These are phyloP conservation scores for Chaetophractus vellerosus DNA, from an alignment of 2,797 vertebrate genomes.

Conservation along the genomic window DNA sequence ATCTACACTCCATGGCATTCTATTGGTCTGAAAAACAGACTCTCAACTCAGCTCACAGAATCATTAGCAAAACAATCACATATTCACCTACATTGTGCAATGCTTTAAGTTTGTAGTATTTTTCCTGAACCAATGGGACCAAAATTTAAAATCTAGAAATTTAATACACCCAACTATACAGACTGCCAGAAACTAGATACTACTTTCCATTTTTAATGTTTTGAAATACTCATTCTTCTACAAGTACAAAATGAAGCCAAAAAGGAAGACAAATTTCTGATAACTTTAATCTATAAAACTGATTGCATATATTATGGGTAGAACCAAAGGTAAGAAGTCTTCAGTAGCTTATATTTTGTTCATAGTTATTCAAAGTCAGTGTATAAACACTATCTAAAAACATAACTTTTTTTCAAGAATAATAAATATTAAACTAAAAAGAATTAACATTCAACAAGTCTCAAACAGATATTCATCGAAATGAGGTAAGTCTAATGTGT, in stretches of 20 bases:
- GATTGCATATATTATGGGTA: constrained; percentile 6
- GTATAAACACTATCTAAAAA: constrained; percentile 82
- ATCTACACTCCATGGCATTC: not conserved
- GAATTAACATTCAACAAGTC: constrained; percentile 83
- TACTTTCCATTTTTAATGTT: constrained; percentile 30
- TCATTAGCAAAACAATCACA: not conserved
- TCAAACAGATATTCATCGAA: constrained; percentile 93
- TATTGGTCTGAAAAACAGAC: not conserved
- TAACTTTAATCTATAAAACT: constrained; percentile 70
- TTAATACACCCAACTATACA: not conserved
- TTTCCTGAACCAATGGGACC: not conserved
- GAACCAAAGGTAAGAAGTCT: constrained; percentile 14
- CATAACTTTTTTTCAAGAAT: constrained; percentile 80
- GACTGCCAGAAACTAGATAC: not conserved
- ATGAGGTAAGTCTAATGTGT: constrained; percentile 90
- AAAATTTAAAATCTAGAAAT: not conserved
- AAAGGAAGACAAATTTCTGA: constrained; percentile 33
- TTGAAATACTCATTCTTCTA: constrained; percentile 33
- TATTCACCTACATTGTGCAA: not conserved
- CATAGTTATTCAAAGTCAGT: constrained; percentile 76
- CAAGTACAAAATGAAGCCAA: constrained; percentile 44
- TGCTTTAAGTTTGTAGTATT: not conserved
- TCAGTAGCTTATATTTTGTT: constrained; percentile 41
- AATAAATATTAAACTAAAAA: constrained; percentile 81
- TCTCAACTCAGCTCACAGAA: not conserved